Evolutionary conservation across 1,140 invertebrate genomes (phyloP).

Genomic region (Adoxophyes honmai): DNA sequence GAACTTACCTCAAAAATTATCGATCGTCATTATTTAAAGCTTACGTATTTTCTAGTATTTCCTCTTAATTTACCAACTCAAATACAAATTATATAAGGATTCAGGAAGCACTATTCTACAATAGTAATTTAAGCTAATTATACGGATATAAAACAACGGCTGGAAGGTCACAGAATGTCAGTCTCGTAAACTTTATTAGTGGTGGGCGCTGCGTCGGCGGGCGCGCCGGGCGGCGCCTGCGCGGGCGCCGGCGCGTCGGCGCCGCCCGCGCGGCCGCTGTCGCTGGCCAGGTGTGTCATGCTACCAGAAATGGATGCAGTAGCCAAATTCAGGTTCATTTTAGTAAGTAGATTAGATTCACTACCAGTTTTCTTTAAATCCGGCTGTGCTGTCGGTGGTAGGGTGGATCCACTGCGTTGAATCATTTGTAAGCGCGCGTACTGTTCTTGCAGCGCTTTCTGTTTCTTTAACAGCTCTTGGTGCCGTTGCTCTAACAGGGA

Average conservation of each 20-base stretch:
- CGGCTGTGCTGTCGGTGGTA: constrained; percentile 80
- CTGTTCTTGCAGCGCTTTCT: constrained; percentile 91
- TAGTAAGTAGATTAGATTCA: constrained; percentile 91
- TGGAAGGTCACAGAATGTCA: constrained; percentile 86
- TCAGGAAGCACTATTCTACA: not conserved
- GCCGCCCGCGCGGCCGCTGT: constrained; percentile 32
- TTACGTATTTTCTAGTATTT: too few species aligned
- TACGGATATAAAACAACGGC: constrained; percentile 45
- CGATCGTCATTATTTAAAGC: too few species aligned
- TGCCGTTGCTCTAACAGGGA: constrained; percentile 89
- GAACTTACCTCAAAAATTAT: too few species aligned
- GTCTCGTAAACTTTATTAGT: constrained; percentile 90
- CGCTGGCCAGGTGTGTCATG: constrained; percentile 59
- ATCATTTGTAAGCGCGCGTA: constrained; percentile 91
- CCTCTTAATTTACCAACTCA: too few species aligned
- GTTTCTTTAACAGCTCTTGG: constrained; percentile 90
- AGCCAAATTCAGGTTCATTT: constrained; percentile 85
- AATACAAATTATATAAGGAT: not conserved
- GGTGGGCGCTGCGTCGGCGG: constrained; percentile 37
- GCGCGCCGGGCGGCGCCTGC: constrained; percentile 20
- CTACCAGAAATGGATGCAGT: constrained; percentile 57
- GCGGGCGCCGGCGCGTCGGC: constrained; percentile 30
- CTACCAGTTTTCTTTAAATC: constrained; percentile 92
- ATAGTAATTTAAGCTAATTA: constrained; percentile 26
- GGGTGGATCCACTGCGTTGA: constrained; percentile 84